These are phyloP conservation scores for Chaenogobius annularis DNA, from an alignment of 2,113 vertebrate genomes.

Conservation along the genomic window DNA sequence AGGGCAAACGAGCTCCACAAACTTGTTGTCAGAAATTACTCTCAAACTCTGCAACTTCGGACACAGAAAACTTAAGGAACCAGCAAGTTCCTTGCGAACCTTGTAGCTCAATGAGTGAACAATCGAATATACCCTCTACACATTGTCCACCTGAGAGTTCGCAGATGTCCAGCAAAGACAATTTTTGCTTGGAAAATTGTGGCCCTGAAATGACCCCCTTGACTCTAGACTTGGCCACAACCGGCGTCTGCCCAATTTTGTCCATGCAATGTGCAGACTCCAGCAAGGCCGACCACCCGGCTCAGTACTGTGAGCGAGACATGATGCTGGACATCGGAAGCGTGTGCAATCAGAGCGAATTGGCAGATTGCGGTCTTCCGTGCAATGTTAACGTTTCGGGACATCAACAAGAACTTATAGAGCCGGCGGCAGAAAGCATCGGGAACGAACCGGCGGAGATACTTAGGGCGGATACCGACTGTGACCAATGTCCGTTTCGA, in stretches of 20 bases:
- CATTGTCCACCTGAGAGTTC: slow-evolving; percentile 78
- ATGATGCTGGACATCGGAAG: slow-evolving; percentile 64
- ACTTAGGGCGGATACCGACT: slow-evolving; percentile 39
- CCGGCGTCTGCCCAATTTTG: slow-evolving; percentile 65
- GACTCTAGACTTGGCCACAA: slow-evolving; percentile 60
- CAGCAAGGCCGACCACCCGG: slow-evolving; percentile 40
- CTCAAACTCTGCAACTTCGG: slow-evolving; percentile 2
- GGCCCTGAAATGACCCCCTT: slow-evolving; percentile 73
- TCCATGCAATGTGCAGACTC: slow-evolving; percentile 64
- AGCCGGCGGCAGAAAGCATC: slow-evolving; percentile 28
- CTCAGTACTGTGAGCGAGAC: slow-evolving; percentile 59
- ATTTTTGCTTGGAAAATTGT: slow-evolving; percentile 80
- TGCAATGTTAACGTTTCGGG: slow-evolving; percentile 51
- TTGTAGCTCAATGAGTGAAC: slow-evolving; percentile 58
- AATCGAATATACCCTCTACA: slow-evolving; percentile 60
- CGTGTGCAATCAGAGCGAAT: slow-evolving; percentile 52
- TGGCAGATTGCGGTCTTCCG: slow-evolving; percentile 49
- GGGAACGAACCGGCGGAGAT: slow-evolving; percentile 66
- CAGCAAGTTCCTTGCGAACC: slow-evolving; percentile 64
- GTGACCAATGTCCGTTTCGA: slow-evolving; percentile 61
- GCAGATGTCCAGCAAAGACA: slow-evolving; percentile 78
- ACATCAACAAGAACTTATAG: slow-evolving; percentile 36
- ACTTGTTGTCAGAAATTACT: slow-evolving; percentile 52
- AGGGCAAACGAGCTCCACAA: slow-evolving; percentile 65
- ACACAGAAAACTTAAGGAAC: slow-evolving; percentile 34